Conservation (phyloP, 2,888 invertebrate genomes). For the Lithophane ornitopus region DNA sequence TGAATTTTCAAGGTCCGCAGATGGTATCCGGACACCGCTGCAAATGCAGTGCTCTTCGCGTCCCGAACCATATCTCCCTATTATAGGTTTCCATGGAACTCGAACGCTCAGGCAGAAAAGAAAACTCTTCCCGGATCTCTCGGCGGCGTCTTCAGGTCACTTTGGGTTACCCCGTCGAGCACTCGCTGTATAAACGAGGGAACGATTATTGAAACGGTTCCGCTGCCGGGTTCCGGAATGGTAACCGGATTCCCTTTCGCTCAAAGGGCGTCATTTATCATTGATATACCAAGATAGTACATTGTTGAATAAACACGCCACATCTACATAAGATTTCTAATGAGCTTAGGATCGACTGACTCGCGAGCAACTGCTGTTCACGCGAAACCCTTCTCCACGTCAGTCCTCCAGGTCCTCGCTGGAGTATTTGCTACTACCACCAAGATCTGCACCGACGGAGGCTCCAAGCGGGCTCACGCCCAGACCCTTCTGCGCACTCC, state of each 20-base stretch:
- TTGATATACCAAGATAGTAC: background rate
- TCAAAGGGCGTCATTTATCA: constrained; percentile 81
- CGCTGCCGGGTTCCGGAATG: constrained; percentile 91
- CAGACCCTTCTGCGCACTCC: constrained; percentile 91
- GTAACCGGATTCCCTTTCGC: constrained; percentile 90
- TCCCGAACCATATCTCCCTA: constrained; percentile 89
- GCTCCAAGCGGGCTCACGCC: constrained; percentile 88
- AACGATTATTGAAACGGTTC: constrained; percentile 86
- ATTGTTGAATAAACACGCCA: constrained; percentile 68
- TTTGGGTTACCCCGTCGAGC: constrained; percentile 82
- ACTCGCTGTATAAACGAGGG: constrained; percentile 73
- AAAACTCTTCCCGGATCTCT: constrained; percentile 90
- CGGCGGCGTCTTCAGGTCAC: constrained; percentile 84
- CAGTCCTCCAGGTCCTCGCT: constrained; percentile 90
- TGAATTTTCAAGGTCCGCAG: constrained; percentile 81
- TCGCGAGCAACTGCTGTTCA: constrained; percentile 90
- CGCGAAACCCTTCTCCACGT: constrained; percentile 90
- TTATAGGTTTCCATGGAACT: constrained; percentile 87
- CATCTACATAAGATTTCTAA: constrained; percentile 85
- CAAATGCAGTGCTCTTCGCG: constrained; percentile 77
- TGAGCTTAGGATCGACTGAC: constrained; percentile 91
- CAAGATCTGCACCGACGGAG: constrained; percentile 80
- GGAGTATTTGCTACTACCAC: background rate
- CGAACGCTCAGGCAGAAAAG: constrained; percentile 80
- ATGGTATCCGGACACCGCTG: constrained; percentile 77